These are phyloP conservation scores for Chrysomela aeneicollis DNA, from an alignment of 2,888 invertebrate genomes.

Conservation along the genomic window DNA sequence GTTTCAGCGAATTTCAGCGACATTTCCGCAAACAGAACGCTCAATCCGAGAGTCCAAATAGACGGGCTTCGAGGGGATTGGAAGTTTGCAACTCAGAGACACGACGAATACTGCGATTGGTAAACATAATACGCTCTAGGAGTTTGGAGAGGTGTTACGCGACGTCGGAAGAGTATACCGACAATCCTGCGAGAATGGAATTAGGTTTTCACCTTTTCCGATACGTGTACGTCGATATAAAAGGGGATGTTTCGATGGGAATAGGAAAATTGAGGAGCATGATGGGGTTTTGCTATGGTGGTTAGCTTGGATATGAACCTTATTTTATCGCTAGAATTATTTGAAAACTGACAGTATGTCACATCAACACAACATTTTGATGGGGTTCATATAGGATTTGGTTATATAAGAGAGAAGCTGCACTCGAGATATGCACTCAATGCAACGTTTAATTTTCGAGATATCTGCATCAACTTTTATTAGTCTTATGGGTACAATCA, in stretches of 20 bases:
- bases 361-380: too few relatives aligned
- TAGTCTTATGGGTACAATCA: too few relatives aligned
- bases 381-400: too few relatives aligned
- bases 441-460: too few relatives aligned
- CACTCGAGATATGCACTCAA: too few relatives aligned
- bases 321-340: too few relatives aligned
- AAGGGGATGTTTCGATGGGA: not conserved
- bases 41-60: conserved; percentile 53
- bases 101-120: conserved; percentile 8
- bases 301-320: too few relatives aligned
- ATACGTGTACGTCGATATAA: too few relatives aligned
- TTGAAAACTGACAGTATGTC: too few relatives aligned
- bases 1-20: conserved; percentile 39
- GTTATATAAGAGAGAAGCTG: too few relatives aligned
- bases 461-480: too few relatives aligned
- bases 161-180: not conserved
- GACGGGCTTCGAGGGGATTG: conserved; percentile 39
- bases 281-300: too few relatives aligned
- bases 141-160: not conserved
- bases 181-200: not conserved
- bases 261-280: not conserved
- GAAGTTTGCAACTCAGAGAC: conserved; percentile 31
- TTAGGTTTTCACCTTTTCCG: not conserved
- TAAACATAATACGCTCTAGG: conserved; percentile 11
- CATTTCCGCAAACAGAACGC: conserved; percentile 53